Evolutionary conservation across 2,888 invertebrate genomes (phyloP).

Genomic region (Heliconius sara): DNA sequence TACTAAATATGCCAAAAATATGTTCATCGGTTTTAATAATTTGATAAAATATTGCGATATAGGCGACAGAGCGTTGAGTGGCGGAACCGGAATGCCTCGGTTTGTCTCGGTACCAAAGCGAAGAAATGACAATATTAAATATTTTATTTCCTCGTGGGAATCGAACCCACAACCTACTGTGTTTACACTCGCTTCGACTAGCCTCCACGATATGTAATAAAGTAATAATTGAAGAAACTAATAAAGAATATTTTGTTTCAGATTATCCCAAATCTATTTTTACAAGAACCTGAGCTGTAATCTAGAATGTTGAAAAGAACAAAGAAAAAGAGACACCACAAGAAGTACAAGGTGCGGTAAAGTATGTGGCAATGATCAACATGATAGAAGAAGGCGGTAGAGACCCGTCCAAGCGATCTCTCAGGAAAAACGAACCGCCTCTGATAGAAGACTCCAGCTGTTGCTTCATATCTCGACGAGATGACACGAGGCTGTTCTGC

Average conservation of each 20-base stretch:
- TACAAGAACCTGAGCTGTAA: conserved; percentile 32
- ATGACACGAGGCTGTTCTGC: conserved; percentile 59
- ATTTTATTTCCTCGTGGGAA: no score
- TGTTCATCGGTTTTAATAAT: no score
- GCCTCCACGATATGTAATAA: no score
- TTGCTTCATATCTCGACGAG: conserved; percentile 54
- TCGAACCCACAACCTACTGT: no score
- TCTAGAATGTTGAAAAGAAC: conserved; percentile 60
- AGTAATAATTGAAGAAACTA: background rate
- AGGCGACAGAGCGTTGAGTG: no score
- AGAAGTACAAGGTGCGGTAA: conserved; percentile 70
- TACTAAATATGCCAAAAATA: no score
- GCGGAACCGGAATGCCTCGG: no score
- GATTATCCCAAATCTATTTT: conserved; percentile 36
- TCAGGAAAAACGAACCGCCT: conserved; percentile 41
- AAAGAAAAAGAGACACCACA: conserved; percentile 62
- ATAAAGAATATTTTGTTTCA: conserved; percentile 47
- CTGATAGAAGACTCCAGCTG: conserved; percentile 55
- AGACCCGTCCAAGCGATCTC: conserved; percentile 53
- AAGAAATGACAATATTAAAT: no score
- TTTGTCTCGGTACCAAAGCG: no score
- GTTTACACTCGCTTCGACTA: no score
- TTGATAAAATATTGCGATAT: no score
- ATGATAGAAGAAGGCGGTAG: conserved; percentile 61
- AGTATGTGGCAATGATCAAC: conserved; percentile 51